Conservation (phyloP, 2,113 vertebrate species). For the Burhinus oedicnemus region DNA sequence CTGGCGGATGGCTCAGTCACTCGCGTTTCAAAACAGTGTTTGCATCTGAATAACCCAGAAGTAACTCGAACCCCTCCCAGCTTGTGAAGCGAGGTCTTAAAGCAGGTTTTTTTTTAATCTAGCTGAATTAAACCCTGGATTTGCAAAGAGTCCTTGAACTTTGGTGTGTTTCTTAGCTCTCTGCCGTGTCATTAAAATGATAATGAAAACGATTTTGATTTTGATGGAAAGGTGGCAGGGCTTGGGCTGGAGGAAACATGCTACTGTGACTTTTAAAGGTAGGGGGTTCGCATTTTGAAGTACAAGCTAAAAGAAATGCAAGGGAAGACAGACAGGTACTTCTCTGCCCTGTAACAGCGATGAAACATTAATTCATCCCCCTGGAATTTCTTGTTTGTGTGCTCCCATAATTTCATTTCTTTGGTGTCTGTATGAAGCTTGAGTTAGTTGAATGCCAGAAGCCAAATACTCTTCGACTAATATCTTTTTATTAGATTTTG, state of each 20-base stretch:
- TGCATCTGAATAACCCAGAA: slow-evolving; percentile 44
- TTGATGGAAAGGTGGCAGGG: background rate
- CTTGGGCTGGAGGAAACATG: background rate
- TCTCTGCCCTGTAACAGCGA: background rate
- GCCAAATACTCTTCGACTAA: slow-evolving; percentile 47
- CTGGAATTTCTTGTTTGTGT: slow-evolving; percentile 63
- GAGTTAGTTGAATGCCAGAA: slow-evolving; percentile 38
- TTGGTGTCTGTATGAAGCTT: slow-evolving; percentile 54
- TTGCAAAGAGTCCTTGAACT: slow-evolving; percentile 15
- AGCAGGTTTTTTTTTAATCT: background rate
- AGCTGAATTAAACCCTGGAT: background rate
- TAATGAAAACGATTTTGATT: background rate
- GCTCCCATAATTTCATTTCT: slow-evolving; percentile 58
- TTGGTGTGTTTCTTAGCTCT: background rate
- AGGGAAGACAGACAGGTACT: background rate
- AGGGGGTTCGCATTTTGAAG: background rate
- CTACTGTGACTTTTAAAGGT: background rate
- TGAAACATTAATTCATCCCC: slow-evolving; percentile 49
- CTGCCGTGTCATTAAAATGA: background rate
- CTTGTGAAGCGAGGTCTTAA: background rate
- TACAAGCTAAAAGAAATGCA: background rate
- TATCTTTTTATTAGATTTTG: slow-evolving; percentile 62
- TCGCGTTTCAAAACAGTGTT: background rate
- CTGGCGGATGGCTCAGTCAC: slow-evolving; percentile 33
- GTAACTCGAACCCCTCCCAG: background rate